phyloP scores from a whole-genome alignment of 2,797 vertebrate species.

The Alfaro cultratus region DNA sequence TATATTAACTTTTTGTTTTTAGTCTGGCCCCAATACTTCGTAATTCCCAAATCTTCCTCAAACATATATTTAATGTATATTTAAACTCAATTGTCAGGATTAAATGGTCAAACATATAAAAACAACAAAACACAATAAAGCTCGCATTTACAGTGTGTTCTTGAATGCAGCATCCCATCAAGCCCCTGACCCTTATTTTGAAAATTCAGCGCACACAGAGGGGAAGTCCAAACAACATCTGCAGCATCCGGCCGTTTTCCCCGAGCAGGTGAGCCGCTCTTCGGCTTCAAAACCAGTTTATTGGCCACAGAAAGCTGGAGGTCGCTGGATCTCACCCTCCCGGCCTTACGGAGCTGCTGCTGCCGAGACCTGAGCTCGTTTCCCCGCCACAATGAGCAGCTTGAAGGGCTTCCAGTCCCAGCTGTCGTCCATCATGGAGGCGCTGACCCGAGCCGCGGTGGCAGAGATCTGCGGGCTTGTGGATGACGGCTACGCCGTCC shows the following conservation, averaged over 20 bases:
- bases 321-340: neutral
- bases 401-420: slow-evolving; percentile 67
- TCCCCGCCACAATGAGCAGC: slow-evolving; percentile 49
- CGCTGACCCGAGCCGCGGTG: slow-evolving; percentile 73
- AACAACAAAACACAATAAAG: neutral
- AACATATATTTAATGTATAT: neutral
- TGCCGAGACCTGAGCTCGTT: neutral
- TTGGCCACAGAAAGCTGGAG: neutral
- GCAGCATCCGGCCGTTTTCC: neutral
- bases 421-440: slow-evolving; percentile 79
- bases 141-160: neutral
- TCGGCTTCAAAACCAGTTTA: neutral
- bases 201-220: slow-evolving; percentile 44
- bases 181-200: slow-evolving; percentile 55
- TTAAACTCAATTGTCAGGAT: neutral
- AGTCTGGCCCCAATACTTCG: neutral
- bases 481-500: slow-evolving; percentile 68
- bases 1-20: too few relatives aligned
- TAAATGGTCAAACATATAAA: neutral
- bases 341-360: neutral
- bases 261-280: neutral
- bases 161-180: fast-evolving
- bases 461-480: slow-evolving; percentile 77
- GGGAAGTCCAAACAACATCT: slow-evolving; percentile 9
- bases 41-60: neutral